Evolutionary conservation across 1,140 invertebrate genomes (phyloP), one percentile per base, ranked within the genome.

Genomic region (Helicoverpa zea): DNA sequence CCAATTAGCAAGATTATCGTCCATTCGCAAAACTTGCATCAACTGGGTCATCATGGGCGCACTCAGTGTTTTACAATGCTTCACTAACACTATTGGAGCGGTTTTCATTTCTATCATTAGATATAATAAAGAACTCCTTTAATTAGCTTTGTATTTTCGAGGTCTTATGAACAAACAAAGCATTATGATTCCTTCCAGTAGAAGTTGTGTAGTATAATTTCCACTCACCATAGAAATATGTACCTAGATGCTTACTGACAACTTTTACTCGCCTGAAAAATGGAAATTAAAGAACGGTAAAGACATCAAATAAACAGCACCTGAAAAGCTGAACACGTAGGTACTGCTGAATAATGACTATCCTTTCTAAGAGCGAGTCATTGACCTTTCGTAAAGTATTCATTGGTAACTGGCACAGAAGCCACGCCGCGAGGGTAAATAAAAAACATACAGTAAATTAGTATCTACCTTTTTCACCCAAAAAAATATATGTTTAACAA

Each of bases 1-100:
- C 64, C 80, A 84, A 83, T 89, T 91, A 89, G 84, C 70, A 70
- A 84, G 83, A 88, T 91, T 91, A 92, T 82, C 87, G 84, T 82
- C 83, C 49, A 23, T 58, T 79, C 76, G 76, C 63, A 58, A 79
- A 79, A 68, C 75, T 78, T 66, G n/a, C 63, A 77, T 56, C 52
- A 79, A 79, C 51, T 79, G 16, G 76, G 63, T 68, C 76, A 70
- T 49, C 16, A 68, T 61, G 70, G 52, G 52, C 14, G 70, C 29
- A 73, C 52, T 11, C 49, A 29, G 18, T 70, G 66, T 30, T 58
- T 58, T 73, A 54, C 30, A 43, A 51, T 66, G 35, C 51, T 35
- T 2, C 14, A 30, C 11, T 30, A 29, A 51, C 29, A 54, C 23
- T 70, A 54, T 54, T 9, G 2, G 14, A 16, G 14, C 10, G 18